Percentiles rank a stretch among this genome's conserved stretches.
Conservation (phyloP, 2,113 vertebrate genomes). For the Scalopus aquaticus region DNA sequence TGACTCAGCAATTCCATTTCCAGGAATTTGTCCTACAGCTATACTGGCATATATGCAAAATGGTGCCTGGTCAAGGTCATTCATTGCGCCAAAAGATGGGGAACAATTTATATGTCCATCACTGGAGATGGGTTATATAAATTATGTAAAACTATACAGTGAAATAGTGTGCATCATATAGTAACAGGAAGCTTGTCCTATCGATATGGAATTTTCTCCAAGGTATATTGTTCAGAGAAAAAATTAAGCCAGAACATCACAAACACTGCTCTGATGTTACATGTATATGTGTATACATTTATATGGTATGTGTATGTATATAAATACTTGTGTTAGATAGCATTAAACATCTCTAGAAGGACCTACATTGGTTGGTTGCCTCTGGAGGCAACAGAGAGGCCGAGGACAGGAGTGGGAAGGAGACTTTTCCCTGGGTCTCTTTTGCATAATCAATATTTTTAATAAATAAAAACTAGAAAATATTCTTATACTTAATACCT, state of each 20-base stretch:
- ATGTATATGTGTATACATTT: neutral
- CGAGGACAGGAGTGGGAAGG: neutral
- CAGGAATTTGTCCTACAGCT: constrained; percentile 26
- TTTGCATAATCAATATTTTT: constrained; percentile 19
- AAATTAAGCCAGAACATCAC: neutral
- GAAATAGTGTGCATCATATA: neutral
- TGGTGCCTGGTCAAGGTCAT: neutral
- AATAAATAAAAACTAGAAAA: neutral
- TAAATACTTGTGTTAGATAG: neutral
- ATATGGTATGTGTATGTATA: neutral
- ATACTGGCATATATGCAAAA: neutral
- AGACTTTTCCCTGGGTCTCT: neutral
- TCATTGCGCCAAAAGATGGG: constrained; percentile 32
- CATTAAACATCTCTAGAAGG: neutral
- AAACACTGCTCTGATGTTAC: neutral
- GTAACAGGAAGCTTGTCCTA: neutral
- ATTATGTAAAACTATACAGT: neutral
- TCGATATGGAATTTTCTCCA: neutral
- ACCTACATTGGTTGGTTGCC: neutral
- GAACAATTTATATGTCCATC: neutral
- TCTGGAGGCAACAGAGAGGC: neutral
- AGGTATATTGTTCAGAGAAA: neutral
- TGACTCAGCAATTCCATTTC: constrained; percentile 45
- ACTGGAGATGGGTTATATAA: neutral
- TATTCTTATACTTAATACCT: no score